A percentile compares a stretch with the other conserved stretches of the same genome.
These are phyloP conservation scores for Pharmacophagus antenor DNA, from an alignment of 2,888 invertebrate genomes.

Conservation along the genomic window DNA sequence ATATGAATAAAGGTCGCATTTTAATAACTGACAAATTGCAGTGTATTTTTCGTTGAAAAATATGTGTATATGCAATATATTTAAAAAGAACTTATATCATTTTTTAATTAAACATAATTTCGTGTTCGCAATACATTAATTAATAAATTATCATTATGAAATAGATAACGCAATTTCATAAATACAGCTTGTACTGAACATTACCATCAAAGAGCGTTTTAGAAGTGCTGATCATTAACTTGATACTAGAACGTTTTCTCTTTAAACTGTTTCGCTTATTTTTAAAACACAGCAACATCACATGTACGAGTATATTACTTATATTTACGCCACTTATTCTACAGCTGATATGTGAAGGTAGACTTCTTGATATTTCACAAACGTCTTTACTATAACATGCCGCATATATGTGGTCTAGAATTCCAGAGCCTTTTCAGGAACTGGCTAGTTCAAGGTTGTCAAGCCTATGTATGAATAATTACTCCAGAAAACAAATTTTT, in stretches of 20 bases:
- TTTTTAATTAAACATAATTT: too few species aligned
- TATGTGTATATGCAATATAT: neutral
- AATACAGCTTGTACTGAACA: neutral
- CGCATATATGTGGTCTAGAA: too few species aligned
- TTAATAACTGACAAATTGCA: conserved; percentile 23
- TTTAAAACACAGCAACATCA: neutral
- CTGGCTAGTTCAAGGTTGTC: too few species aligned
- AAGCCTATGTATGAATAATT: too few species aligned
- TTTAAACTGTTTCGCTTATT: neutral
- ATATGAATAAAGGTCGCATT: conserved; percentile 27
- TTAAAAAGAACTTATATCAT: neutral
- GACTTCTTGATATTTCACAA: too few species aligned
- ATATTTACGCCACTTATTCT: neutral
- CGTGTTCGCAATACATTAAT: too few species aligned
- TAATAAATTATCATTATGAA: too few species aligned
- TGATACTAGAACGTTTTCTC: neutral
- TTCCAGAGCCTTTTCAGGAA: too few species aligned
- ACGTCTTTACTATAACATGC: too few species aligned
- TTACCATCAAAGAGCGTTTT: neutral
- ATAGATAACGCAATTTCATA: neutral
- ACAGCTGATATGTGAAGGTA: neutral
- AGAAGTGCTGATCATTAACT: neutral
- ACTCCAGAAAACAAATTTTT: too few species aligned
- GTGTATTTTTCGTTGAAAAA: conserved; percentile 20
- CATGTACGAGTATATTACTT: neutral